Conservation (phyloP, 2,888 invertebrate genomes). For the Phragmatobia fuliginosa region DNA sequence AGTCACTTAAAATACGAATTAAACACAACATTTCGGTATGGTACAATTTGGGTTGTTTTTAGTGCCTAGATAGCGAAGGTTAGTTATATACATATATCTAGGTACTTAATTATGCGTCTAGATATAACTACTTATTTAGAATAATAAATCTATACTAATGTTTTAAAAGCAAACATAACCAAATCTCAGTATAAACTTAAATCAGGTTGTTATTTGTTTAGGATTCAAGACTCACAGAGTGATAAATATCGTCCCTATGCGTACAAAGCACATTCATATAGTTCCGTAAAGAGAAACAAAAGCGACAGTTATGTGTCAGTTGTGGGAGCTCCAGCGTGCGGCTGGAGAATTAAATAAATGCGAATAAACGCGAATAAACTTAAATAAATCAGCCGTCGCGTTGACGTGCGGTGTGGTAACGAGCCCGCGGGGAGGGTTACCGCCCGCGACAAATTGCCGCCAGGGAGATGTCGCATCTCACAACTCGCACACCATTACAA, state of each 20-base stretch:
- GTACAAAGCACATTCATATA: constrained; percentile 64
- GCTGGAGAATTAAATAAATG: constrained; percentile 52
- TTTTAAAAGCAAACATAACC: background rate
- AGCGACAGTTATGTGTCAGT: constrained; percentile 85
- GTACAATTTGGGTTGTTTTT: too few relatives aligned
- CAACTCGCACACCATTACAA: constrained; percentile 44
- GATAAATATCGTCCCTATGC: constrained; percentile 38
- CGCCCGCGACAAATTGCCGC: constrained; percentile 78
- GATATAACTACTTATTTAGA: background rate
- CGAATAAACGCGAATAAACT: constrained; percentile 38
- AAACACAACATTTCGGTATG: too few relatives aligned
- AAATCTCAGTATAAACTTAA: background rate
- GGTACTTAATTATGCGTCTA: too few relatives aligned
- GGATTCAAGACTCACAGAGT: constrained; percentile 25
- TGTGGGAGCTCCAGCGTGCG: constrained; percentile 60
- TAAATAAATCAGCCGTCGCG: constrained; percentile 77
- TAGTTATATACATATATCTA: too few relatives aligned
- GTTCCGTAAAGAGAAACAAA: constrained; percentile 80
- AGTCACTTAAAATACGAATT: too few relatives aligned
- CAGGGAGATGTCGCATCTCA: constrained; percentile 61
- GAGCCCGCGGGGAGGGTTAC: constrained; percentile 69
- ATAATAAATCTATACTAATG: background rate
- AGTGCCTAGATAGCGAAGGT: too few relatives aligned
- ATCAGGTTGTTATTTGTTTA: constrained; percentile 1
- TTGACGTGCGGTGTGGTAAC: constrained; percentile 72